Conservation (phyloP, 2,888 invertebrate species). For the Coelinius sp. region DNA sequence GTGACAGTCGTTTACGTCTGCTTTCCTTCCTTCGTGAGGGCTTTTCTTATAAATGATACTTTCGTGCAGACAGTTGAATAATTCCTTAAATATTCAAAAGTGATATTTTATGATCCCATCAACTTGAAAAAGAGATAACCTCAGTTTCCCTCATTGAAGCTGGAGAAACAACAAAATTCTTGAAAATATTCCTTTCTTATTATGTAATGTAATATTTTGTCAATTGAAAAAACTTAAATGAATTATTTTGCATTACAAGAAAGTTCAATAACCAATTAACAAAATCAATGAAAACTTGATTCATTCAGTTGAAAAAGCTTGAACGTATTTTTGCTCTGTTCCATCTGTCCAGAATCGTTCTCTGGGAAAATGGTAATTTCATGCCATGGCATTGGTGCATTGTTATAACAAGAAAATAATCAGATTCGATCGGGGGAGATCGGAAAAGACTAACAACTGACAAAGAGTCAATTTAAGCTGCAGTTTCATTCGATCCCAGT, state of each 20-base stretch:
- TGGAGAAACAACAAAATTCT: too few relatives aligned
- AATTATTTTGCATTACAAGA: too few relatives aligned
- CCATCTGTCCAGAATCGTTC: conserved; percentile 1
- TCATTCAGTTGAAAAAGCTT: background rate
- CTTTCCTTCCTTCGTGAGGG: background rate
- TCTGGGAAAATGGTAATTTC: conserved; percentile 1
- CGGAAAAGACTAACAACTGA: background rate
- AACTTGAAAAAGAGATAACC: background rate
- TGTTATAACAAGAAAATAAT: conserved; percentile 3
- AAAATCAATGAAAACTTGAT: background rate
- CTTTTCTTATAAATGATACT: background rate
- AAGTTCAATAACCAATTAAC: too few relatives aligned
- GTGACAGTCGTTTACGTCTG: background rate
- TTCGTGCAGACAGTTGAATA: background rate
- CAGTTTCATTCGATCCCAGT: background rate
- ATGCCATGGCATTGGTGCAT: background rate
- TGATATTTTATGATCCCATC: background rate
- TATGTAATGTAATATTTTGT: background rate
- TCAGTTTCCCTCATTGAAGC: too few relatives aligned
- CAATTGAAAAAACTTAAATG: background rate
- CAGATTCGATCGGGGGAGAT: background rate
- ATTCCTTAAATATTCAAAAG: background rate
- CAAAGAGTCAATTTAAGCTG: conserved; percentile 8
- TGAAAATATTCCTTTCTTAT: background rate
- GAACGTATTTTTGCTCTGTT: background rate